phyloP scores from a whole-genome alignment of 2,113 vertebrate genomes.

The Mobula birostris region DNA sequence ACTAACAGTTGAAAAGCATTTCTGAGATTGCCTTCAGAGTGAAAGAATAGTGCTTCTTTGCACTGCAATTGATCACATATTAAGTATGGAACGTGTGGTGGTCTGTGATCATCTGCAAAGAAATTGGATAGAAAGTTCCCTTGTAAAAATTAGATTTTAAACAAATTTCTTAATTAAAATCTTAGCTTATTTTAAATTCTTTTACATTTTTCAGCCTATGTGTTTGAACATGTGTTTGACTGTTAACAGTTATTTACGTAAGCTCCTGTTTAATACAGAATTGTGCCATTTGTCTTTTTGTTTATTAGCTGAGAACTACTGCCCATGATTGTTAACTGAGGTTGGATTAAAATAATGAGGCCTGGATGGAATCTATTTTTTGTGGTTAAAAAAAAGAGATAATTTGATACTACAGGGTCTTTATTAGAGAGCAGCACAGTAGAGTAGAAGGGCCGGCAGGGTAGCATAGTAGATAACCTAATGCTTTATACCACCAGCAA shows the following conservation, averaged over 20 bases:
- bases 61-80: background rate
- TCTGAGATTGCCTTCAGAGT: background rate
- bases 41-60: background rate
- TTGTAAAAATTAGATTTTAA: slow-evolving; percentile 63
- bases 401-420: background rate
- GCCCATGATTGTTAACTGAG: too few species aligned
- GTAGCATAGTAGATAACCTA: too few species aligned
- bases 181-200: slow-evolving; percentile 55
- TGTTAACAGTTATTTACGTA: background rate
- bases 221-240: background rate
- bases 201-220: slow-evolving; percentile 40
- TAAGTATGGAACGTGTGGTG: slow-evolving; percentile 36
- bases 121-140: slow-evolving; percentile 57
- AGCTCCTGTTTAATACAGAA: background rate
- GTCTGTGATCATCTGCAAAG: slow-evolving; percentile 43
- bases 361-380: background rate
- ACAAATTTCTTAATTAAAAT: slow-evolving; percentile 75
- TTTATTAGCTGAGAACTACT: background rate
- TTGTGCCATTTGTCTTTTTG: background rate
- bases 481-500: too few species aligned
- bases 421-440: too few species aligned
- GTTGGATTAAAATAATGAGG: background rate
- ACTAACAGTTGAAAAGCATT: background rate
- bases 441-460: too few species aligned
- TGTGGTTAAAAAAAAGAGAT: too few species aligned